Evolutionary conservation across 2,797 vertebrate species (phyloP).

Genomic region (Rhinophrynus dorsalis): DNA sequence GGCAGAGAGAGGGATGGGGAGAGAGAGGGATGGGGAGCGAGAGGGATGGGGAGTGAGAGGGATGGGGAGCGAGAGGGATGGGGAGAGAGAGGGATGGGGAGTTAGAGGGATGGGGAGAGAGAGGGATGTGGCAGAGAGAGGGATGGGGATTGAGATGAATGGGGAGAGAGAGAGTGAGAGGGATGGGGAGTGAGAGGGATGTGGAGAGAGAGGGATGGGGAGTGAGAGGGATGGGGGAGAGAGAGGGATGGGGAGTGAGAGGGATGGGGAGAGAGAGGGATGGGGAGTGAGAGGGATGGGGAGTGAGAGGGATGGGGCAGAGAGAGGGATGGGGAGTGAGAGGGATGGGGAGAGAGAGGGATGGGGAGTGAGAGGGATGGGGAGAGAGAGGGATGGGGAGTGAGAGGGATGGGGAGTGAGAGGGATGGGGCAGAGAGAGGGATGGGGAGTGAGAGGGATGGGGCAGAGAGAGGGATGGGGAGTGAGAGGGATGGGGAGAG

Average conservation of each 20-base stretch:
- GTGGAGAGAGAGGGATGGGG: no score
- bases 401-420: no score
- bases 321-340: neutral
- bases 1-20: neutral
- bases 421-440: no score
- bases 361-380: no score
- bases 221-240: no score
- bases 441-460: neutral
- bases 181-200: neutral
- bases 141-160: no score
- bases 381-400: neutral
- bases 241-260: neutral
- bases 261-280: neutral
- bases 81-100: neutral
- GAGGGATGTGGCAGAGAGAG: neutral
- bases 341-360: no score
- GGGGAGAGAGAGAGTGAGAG: neutral
- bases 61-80: no score
- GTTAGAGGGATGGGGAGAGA: neutral
- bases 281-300: neutral
- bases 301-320: neutral
- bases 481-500: neutral
- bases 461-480: neutral
- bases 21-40: no score
- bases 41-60: no score